Evolutionary conservation across 2,888 invertebrate genomes (phyloP).

Genomic region (Machimus rusticus): DNA sequence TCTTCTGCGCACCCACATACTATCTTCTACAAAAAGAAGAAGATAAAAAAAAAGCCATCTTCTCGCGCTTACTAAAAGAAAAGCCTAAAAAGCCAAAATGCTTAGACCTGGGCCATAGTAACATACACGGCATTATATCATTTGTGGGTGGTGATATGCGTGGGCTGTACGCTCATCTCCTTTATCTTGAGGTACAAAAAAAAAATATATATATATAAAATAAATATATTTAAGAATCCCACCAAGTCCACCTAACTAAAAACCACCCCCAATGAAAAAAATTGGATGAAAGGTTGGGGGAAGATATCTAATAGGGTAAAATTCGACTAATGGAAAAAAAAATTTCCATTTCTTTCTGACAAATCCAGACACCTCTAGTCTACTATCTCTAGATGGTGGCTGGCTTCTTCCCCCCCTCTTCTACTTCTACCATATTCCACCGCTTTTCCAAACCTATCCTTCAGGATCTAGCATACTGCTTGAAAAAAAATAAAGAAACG

Average conservation of each 20-base stretch:
- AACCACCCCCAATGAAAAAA: background rate
- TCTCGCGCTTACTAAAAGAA: background rate
- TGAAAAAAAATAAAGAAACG: background rate
- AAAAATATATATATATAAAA: background rate
- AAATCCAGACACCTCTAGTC: background rate
- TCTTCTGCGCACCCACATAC: background rate
- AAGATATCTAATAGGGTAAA: slow-evolving; percentile 8
- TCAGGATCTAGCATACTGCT: background rate
- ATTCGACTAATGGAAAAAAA: slow-evolving; percentile 7
- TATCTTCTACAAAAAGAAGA: background rate
- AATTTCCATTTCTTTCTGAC: background rate
- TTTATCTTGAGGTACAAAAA: background rate
- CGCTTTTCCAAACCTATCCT: background rate
- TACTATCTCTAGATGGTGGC: background rate
- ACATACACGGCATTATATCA: background rate
- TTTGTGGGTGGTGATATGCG: background rate
- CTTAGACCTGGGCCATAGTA: background rate
- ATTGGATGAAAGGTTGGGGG: background rate
- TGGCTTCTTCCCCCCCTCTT: background rate
- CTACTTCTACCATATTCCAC: too few species aligned
- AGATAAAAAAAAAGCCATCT: background rate
- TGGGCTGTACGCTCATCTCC: background rate
- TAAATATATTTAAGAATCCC: background rate
- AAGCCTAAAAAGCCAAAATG: background rate
- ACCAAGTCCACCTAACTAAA: too few species aligned